These are phyloP conservation scores for Drosophila flavopinicola DNA, from an alignment of 2,888 invertebrate species.

Conservation along the genomic window DNA sequence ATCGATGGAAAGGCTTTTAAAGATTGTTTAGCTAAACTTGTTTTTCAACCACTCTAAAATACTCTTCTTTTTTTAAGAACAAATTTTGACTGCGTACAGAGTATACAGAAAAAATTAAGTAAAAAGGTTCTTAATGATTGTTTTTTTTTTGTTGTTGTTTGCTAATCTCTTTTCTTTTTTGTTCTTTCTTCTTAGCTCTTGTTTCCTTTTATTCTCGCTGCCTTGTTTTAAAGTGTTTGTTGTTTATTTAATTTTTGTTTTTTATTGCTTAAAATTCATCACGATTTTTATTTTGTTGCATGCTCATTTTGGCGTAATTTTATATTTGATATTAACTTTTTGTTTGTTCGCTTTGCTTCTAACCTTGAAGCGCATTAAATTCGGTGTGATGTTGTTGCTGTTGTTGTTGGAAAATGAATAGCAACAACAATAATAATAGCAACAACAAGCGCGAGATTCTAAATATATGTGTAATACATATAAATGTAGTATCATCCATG, in stretches of 20 bases:
- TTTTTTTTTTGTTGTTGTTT: constrained; percentile 17
- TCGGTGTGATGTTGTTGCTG: constrained; percentile 47
- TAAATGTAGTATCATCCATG: constrained; percentile 29
- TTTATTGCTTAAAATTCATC: constrained; percentile 74
- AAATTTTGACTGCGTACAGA: background rate
- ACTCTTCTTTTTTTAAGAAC: no score
- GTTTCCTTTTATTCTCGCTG: constrained; percentile 1
- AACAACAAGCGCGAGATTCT: constrained; percentile 34
- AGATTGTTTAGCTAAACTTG: no score
- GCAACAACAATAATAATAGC: constrained; percentile 26
- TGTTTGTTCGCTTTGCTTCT: constrained; percentile 33
- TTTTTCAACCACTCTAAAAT: no score
- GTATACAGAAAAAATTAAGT: constrained; percentile 7
- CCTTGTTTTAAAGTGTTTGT: constrained; percentile 48
- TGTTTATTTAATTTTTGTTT: constrained; percentile 44
- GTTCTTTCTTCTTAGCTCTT: constrained; percentile 4
- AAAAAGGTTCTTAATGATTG: constrained; percentile 30
- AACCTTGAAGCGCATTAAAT: constrained; percentile 78
- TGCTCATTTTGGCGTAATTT: constrained; percentile 44
- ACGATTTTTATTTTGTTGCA: constrained; percentile 72
- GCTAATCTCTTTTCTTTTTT: constrained; percentile 26
- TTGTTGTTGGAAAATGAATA: constrained; percentile 55
- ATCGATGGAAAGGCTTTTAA: no score
- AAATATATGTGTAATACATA: constrained; percentile 48
- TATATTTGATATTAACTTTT: constrained; percentile 33